phyloP scores from a whole-genome alignment of 2,888 invertebrate genomes.

The Saturnia pavonia region DNA sequence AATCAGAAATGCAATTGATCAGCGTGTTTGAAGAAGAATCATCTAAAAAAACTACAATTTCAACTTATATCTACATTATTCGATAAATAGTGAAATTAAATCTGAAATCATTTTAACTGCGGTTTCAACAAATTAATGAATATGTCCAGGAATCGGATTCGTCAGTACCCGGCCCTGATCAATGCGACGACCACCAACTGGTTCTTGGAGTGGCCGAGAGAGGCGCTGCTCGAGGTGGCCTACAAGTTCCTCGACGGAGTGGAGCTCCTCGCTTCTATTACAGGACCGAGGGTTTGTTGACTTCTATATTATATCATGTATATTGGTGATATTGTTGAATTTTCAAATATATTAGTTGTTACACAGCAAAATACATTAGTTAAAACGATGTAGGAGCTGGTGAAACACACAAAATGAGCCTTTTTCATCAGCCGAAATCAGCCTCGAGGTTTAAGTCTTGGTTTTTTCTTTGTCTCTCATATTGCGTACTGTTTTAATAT shows the following conservation, averaged over 20 bases:
- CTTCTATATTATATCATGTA: no score
- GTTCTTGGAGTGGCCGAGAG: constrained; percentile 94
- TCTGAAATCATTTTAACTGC: background rate
- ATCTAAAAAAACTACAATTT: background rate
- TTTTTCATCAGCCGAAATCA: no score
- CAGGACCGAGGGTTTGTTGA: constrained; percentile 77
- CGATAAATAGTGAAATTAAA: no score
- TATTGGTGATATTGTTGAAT: background rate
- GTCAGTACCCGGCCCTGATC: constrained; percentile 93
- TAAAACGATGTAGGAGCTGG: no score
- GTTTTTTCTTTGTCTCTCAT: no score
- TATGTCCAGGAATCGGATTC: constrained; percentile 85
- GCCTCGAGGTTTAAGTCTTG: no score
- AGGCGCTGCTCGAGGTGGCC: constrained; percentile 94
- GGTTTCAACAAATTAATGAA: background rate
- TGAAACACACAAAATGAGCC: no score
- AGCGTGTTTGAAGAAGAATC: no score
- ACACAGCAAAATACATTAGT: background rate
- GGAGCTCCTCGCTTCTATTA: constrained; percentile 86
- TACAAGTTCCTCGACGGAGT: constrained; percentile 89
- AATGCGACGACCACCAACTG: constrained; percentile 95
- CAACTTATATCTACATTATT: background rate
- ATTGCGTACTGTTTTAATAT: no score
- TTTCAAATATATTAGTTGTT: background rate
- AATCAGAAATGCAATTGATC: no score